Evolutionary conservation across 2,113 vertebrate species (phyloP).

Genomic region (Apeltes quadracus): DNA sequence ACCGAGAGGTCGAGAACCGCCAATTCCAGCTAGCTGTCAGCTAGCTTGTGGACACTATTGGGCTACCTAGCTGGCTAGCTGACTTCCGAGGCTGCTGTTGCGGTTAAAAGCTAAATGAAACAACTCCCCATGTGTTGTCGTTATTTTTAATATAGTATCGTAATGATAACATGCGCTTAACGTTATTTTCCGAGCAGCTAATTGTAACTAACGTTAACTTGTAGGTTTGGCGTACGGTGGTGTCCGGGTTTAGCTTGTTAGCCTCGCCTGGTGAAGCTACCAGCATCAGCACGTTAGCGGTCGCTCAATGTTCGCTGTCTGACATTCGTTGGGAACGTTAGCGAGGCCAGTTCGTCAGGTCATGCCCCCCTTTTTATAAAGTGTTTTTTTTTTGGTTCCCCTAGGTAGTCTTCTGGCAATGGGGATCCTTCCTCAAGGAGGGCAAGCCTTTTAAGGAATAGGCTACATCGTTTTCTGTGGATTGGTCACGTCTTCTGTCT

Average conservation of each 20-base stretch:
- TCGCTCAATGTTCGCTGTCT: background rate
- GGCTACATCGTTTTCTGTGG: slow-evolving; percentile 2
- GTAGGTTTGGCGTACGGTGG: background rate
- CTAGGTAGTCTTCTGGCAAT: background rate
- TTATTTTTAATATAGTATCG: background rate
- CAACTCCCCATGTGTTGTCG: background rate
- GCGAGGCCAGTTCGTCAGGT: background rate
- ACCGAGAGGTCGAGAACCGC: slow-evolving; percentile 57
- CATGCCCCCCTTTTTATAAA: background rate
- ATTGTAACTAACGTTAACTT: background rate
- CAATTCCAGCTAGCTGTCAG: slow-evolving; percentile 65
- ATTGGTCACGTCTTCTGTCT: background rate
- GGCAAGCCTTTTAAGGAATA: background rate
- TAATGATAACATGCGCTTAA: background rate
- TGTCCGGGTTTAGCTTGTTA: slow-evolving; percentile 33
- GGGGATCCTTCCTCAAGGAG: slow-evolving; percentile 9
- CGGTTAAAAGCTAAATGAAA: background rate
- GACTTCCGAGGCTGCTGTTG: background rate
- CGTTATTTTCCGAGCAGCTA: background rate
- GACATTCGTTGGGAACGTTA: background rate
- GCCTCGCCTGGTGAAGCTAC: slow-evolving; percentile 22
- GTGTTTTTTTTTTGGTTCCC: background rate
- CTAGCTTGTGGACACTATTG: slow-evolving; percentile 36
- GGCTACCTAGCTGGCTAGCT: slow-evolving; percentile 36
- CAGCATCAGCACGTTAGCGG: background rate